phyloP scores from a whole-genome alignment of 2,888 invertebrate genomes.

The Ephialtes manifestator region DNA sequence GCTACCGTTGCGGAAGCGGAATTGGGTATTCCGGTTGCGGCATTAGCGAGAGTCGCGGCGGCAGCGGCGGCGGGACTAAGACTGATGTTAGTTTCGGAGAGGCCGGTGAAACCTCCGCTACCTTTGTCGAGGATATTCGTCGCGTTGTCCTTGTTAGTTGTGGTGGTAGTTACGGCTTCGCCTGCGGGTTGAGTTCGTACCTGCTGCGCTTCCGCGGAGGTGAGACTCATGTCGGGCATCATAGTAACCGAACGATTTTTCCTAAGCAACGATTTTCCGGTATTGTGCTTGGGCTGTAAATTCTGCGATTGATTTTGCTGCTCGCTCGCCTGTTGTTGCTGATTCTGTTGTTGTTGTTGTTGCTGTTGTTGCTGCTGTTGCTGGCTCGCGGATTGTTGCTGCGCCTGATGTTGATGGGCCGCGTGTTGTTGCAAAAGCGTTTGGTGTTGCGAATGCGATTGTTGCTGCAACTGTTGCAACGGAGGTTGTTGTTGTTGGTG shows the following conservation, averaged over 20 bases:
- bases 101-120: conserved; percentile 81
- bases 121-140: conserved; percentile 86
- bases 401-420: conserved; percentile 76
- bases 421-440: conserved; percentile 78
- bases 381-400: conserved; percentile 84
- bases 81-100: conserved; percentile 83
- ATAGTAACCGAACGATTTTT: conserved; percentile 87
- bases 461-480: conserved; percentile 77
- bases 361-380: conserved; percentile 86
- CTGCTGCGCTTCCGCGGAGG: conserved; percentile 88
- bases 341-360: conserved; percentile 83
- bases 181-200: conserved; percentile 85
- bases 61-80: conserved; percentile 76
- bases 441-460: conserved; percentile 79
- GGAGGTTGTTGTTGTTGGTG: conserved; percentile 76
- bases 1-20: conserved; percentile 66
- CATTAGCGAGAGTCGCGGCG: conserved; percentile 57
- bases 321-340: conserved; percentile 80
- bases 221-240: conserved; percentile 87
- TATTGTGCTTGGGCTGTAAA: conserved; percentile 83
- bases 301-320: conserved; percentile 81
- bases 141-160: conserved; percentile 86
- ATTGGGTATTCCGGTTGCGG: conserved; percentile 60
- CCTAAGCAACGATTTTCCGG: conserved; percentile 87
- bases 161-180: conserved; percentile 80